These are phyloP conservation scores for Tupiocoris notatus DNA, from an alignment of 2,888 invertebrate genomes.

Conservation along the genomic window DNA sequence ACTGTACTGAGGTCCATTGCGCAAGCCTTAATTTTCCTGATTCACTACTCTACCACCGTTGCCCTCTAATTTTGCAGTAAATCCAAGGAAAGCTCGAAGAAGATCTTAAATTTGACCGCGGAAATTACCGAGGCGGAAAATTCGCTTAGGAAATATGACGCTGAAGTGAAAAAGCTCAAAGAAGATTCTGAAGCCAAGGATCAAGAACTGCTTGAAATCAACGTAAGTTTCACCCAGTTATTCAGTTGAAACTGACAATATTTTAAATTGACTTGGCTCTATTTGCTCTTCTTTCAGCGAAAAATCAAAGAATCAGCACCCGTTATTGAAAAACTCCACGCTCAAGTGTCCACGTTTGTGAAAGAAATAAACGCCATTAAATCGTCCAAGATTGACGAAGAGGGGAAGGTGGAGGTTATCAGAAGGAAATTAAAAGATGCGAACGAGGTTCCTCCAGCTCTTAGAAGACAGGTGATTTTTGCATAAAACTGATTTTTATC, in stretches of 20 bases:
- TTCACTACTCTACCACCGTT: not conserved
- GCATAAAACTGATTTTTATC: no score
- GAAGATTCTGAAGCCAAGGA: conserved; percentile 57
- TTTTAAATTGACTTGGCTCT: no score
- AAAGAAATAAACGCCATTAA: conserved; percentile 68
- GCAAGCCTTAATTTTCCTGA: no score
- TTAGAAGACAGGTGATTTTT: conserved; percentile 43
- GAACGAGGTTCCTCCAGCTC: conserved; percentile 59
- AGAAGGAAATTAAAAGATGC: conserved; percentile 62
- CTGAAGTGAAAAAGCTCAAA: conserved; percentile 50
- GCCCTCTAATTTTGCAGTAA: conserved; percentile 59
- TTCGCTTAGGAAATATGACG: conserved; percentile 56
- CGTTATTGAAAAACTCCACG: conserved; percentile 57
- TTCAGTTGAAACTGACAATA: no score
- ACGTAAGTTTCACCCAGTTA: conserved; percentile 54
- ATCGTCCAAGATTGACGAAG: conserved; percentile 69
- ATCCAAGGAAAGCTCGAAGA: conserved; percentile 70
- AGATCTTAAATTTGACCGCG: conserved; percentile 69
- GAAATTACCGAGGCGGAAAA: conserved; percentile 70
- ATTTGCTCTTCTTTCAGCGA: conserved; percentile 10
- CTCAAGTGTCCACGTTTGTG: conserved; percentile 63
- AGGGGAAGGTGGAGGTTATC: conserved; percentile 66
- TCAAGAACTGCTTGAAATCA: conserved; percentile 49
- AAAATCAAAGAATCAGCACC: conserved; percentile 44
- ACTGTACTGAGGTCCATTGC: no score